A percentile compares a stretch with the other conserved stretches of the same genome.
Evolutionary conservation across 2,113 vertebrate genomes (phyloP).

Genomic region (Elanus axillaris): DNA sequence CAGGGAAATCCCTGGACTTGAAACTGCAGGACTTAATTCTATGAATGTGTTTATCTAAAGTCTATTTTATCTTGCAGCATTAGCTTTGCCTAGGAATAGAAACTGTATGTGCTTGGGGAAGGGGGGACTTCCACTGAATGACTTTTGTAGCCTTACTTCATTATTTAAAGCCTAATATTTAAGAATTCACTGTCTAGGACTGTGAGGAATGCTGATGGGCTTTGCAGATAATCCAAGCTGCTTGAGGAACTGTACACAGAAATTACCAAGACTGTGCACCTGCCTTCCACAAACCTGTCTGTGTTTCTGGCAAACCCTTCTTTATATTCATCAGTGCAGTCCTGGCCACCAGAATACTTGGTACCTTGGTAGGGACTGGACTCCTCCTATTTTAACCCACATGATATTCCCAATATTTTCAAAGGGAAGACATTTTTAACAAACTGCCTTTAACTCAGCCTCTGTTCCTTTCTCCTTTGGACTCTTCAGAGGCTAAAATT

Average conservation of each 20-base stretch:
- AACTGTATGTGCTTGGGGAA: fast-evolving
- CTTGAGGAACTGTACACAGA: not conserved
- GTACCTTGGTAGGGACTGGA: conserved; percentile 29
- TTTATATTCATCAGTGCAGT: conserved; percentile 25
- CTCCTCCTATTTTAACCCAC: not conserved
- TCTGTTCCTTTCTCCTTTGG: not conserved
- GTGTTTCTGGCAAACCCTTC: conserved; percentile 30
- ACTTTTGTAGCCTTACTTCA: not conserved
- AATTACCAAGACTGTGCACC: not conserved
- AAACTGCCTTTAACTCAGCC: not conserved
- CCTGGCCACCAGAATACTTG: conserved; percentile 45
- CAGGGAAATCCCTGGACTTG: not conserved
- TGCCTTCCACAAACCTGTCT: conserved; percentile 34
- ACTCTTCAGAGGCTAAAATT: not conserved
- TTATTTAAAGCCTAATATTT: not conserved
- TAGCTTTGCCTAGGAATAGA: not conserved
- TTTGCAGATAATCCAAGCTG: not conserved
- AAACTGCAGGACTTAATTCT: not conserved
- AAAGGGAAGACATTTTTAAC: not conserved
- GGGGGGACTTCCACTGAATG: not conserved
- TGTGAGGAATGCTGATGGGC: not conserved
- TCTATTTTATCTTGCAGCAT: not conserved
- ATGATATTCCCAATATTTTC: not conserved
- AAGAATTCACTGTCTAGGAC: not conserved
- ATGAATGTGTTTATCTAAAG: not conserved